Base-by-base conservation (phyloP, 1,140 invertebrate species). In the Drosophila kohkoa region DNA sequence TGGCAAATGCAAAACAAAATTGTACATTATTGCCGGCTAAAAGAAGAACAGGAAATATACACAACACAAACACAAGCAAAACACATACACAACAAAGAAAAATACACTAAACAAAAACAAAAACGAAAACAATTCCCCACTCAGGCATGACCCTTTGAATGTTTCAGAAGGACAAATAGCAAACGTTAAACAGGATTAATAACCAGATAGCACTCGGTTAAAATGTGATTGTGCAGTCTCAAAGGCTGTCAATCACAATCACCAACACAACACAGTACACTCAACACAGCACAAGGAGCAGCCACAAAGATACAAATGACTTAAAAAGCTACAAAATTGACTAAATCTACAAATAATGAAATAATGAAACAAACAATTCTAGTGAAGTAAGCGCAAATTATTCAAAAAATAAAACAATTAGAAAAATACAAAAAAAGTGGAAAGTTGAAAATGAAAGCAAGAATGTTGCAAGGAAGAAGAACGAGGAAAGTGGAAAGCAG, bases 301-400 rank as follows among this genome's bases (percentile, higher is more conserved):
- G 46, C 72, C 63, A 88, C 83, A 88, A 89, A 73, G 83, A 83
- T 88, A 88, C 83, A 88, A 74, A 54, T 59, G 81, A 83, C 82
- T 30, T 62, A 38, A 58, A 58, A 60, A 28, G 58, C 25, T 48
- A 59, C 20, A 38, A 76, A 25, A 72, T 11, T 66, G 38, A 60
- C 41, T 60, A 54, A 71, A 46, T 51, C 52, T 30, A 51, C 28
- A 35, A 35, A 28, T 16, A 25, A 25, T 20, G 15, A 67, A 41
- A 25, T 25, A 30, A 38, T 25, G 45, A 77, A 45, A 67, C n/a
- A 38, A 38, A 67, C 46, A 55, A 54, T 25, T 62, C 20, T 69
- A 74, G 65, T 52, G 58, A 71, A 55, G 46, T 78, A 75, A 68
- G 63, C 52, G 74, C 52, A 83, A 55, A 52, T 59, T 70, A 75